These are phyloP conservation scores for Sebastiscus albofasciatus DNA, from an alignment of 2,797 vertebrate species.

Conservation along the genomic window DNA sequence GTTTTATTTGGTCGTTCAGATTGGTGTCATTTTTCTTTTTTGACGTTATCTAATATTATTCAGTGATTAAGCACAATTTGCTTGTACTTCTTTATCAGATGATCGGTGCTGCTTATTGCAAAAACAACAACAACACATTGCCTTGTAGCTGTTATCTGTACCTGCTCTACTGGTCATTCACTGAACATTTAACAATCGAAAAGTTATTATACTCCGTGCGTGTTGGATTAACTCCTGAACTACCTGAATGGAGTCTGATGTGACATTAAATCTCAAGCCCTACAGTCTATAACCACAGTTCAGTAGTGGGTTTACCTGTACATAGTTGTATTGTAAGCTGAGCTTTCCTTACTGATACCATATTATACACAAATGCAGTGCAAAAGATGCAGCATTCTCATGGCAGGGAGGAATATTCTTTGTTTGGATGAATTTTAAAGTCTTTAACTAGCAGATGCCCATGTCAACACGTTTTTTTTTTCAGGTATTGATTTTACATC, in stretches of 20 bases:
- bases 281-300: not conserved
- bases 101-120: not conserved
- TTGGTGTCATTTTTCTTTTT: not conserved
- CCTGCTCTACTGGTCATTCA: not conserved
- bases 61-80: not conserved
- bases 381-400: not conserved
- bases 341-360: not conserved
- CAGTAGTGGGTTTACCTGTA: not conserved
- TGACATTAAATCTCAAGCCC: not conserved
- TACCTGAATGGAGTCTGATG: not conserved
- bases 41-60: not conserved
- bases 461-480: not conserved
- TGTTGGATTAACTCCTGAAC: not conserved
- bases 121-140: not conserved
- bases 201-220: not conserved
- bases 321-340: not conserved
- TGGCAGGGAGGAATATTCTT: not conserved
- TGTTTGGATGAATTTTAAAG: not conserved
- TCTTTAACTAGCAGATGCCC: not conserved
- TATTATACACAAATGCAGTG: not conserved
- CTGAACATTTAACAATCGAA: not conserved
- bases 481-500: not conserved
- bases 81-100: not conserved
- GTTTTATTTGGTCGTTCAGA: not conserved
- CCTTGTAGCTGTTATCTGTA: not conserved